Conservation (phyloP, 2,888 invertebrate species). For the Nomada fucata region DNA sequence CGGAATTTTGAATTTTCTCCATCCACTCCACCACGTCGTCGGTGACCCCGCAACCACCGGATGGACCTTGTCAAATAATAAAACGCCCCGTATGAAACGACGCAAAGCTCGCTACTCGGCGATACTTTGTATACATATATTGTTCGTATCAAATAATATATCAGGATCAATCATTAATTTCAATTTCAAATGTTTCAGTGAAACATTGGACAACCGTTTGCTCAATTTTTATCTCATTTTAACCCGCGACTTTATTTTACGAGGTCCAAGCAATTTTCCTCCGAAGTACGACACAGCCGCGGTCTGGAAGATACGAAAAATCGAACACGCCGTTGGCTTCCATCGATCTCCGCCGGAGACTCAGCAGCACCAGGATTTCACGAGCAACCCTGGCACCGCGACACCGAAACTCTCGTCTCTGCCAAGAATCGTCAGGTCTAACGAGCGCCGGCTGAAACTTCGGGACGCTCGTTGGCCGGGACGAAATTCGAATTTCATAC, state of each 20-base stretch:
- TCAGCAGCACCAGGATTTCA: not conserved
- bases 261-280: not conserved
- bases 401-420: not conserved
- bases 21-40: slow-evolving; percentile 96
- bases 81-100: not conserved
- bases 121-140: no score
- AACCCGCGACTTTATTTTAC: no score
- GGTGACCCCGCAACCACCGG: slow-evolving; percentile 94
- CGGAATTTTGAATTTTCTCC: slow-evolving; percentile 94
- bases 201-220: no score
- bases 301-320: not conserved
- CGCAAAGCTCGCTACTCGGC: no score
- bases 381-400: not conserved
- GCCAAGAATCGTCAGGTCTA: slow-evolving; percentile 15
- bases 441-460: slow-evolving; percentile 8
- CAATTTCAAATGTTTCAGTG: no score
- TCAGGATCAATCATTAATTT: no score
- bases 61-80: slow-evolving; percentile 87
- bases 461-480: slow-evolving; percentile 26
- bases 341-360: not conserved
- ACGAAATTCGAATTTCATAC: slow-evolving; percentile 23
- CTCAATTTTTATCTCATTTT: no score
- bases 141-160: no score
- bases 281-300: not conserved
- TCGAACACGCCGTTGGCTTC: not conserved